Evolutionary conservation across 2,113 vertebrate species (phyloP).

Genomic region (Rhadina sibilatrix): DNA sequence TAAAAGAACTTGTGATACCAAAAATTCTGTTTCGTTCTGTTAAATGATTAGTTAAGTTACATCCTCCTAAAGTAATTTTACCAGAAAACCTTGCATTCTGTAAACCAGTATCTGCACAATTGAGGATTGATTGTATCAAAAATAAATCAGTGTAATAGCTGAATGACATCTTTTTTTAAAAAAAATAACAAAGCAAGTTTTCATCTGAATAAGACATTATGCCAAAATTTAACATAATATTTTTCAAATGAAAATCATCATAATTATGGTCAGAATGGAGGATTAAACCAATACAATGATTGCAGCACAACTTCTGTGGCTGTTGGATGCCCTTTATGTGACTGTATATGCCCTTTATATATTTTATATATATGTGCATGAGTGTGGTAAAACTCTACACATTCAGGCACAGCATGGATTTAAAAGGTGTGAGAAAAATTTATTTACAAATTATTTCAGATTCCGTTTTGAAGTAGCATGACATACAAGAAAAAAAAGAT

Average conservation of each 20-base stretch:
- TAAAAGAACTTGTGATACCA: neutral
- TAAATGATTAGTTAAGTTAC: neutral
- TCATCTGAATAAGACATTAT: neutral
- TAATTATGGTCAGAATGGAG: neutral
- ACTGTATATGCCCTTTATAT: neutral
- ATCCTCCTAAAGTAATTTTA: neutral
- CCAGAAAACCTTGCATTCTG: neutral
- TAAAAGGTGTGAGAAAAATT: neutral
- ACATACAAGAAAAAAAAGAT: neutral
- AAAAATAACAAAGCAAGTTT: neutral
- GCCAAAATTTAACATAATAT: neutral
- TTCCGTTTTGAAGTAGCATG: neutral
- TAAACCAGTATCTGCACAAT: neutral
- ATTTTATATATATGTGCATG: neutral
- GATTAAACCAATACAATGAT: neutral
- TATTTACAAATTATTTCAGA: neutral
- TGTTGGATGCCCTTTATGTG: too few relatives aligned
- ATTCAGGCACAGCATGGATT: neutral
- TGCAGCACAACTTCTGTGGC: neutral
- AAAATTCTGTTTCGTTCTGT: neutral
- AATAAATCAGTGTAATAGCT: neutral
- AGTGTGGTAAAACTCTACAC: neutral
- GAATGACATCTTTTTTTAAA: accelerated
- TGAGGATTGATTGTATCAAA: neutral
- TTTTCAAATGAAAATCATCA: neutral